Percentiles rank a stretch among this genome's conserved stretches.
Conservation (phyloP, 2,888 invertebrate genomes). For the Petrolisthes manimaculis region DNA sequence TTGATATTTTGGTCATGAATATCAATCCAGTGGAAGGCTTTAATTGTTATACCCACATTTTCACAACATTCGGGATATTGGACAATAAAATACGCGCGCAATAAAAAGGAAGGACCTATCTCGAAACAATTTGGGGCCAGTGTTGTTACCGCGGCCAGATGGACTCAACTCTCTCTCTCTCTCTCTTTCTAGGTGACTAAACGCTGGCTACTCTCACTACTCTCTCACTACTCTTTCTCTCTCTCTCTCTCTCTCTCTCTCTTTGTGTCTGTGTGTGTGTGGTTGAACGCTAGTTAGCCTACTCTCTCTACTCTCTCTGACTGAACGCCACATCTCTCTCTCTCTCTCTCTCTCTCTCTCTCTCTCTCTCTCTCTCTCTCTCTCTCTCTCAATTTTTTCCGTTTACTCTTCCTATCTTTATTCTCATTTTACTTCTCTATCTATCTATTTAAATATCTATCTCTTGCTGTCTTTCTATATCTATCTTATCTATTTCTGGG, state of each 20-base stretch:
- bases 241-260: neutral
- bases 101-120: slow-evolving; percentile 18
- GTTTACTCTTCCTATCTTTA: neutral
- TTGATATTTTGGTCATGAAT: slow-evolving; percentile 20
- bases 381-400: neutral
- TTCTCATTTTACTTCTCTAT: neutral
- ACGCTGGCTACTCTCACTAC: neutral
- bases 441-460: neutral
- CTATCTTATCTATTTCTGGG: neutral
- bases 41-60: slow-evolving; percentile 15
- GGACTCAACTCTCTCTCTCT: neutral
- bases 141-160: slow-evolving; percentile 10
- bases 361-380: neutral
- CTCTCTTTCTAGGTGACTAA: neutral
- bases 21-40: slow-evolving; percentile 15
- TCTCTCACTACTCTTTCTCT: neutral
- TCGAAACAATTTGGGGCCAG: slow-evolving; percentile 5
- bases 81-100: slow-evolving; percentile 18
- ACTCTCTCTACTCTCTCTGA: neutral
- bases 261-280: too few relatives aligned
- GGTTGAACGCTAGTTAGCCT: neutral
- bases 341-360: neutral
- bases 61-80: slow-evolving; percentile 18
- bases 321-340: neutral
- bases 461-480: neutral